These are phyloP conservation scores for Lasioglossum villosulum DNA, from an alignment of 2,888 invertebrate species.

Conservation along the genomic window DNA sequence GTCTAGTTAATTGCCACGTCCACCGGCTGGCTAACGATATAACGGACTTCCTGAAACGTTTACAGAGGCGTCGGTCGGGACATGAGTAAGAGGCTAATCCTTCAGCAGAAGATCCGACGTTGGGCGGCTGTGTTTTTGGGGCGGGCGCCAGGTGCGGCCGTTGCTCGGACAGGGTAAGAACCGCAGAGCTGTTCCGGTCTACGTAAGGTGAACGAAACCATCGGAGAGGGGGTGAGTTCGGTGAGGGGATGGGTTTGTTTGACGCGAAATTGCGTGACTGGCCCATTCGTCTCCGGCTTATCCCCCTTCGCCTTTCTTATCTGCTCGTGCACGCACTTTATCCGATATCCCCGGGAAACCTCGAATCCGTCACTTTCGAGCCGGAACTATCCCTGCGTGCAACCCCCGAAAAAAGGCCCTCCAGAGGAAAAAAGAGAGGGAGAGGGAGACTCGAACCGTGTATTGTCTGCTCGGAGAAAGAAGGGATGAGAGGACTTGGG, in stretches of 20 bases:
- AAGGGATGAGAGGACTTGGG: slow-evolving; percentile 13
- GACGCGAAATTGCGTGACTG: slow-evolving; percentile 76
- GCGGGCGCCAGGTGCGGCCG: slow-evolving; percentile 64
- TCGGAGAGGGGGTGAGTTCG: slow-evolving; percentile 14
- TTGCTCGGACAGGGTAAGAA: slow-evolving; percentile 61
- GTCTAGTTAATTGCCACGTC: slow-evolving; percentile 56
- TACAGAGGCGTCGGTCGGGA: slow-evolving; percentile 44
- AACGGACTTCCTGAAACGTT: slow-evolving; percentile 40
- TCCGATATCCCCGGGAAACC: slow-evolving; percentile 67
- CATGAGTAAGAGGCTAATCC: slow-evolving; percentile 69
- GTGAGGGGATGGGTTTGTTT: slow-evolving; percentile 48
- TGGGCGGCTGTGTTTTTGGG: slow-evolving; percentile 61
- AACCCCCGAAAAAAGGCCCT: slow-evolving; percentile 21
- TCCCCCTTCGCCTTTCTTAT: slow-evolving; percentile 72
- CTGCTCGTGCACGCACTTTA: slow-evolving; percentile 70
- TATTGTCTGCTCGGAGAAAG: background rate
- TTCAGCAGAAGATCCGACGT: slow-evolving; percentile 55
- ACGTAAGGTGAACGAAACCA: slow-evolving; percentile 33
- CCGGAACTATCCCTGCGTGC: slow-evolving; percentile 28
- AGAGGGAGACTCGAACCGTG: background rate
- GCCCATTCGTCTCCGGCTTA: slow-evolving; percentile 78
- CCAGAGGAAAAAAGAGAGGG: background rate
- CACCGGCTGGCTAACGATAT: slow-evolving; percentile 35
- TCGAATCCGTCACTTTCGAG: slow-evolving; percentile 66
- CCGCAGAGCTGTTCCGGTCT: slow-evolving; percentile 49